Evolutionary conservation across 1,140 invertebrate genomes (phyloP).

Genomic region (Sarcophaga peregrina): DNA sequence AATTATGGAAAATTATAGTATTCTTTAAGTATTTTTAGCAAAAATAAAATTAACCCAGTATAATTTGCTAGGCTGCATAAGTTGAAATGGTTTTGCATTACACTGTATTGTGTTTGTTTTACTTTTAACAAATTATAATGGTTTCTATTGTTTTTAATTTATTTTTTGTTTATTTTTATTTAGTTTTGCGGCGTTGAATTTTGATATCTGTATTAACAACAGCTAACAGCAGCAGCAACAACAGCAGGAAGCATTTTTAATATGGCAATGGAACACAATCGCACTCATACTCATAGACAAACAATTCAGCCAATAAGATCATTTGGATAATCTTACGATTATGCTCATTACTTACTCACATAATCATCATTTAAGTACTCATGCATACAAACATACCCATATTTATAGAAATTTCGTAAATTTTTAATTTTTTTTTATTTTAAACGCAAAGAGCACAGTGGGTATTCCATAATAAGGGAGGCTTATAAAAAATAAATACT

Average conservation of each 20-base stretch:
- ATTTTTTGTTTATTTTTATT: too few species aligned
- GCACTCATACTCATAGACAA: neutral
- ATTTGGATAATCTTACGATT: neutral
- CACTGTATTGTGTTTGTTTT: neutral
- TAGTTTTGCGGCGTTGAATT: constrained; percentile 21
- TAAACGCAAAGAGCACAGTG: neutral
- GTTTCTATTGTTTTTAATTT: constrained; percentile 30
- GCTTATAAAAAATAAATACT: too few species aligned
- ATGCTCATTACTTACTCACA: neutral
- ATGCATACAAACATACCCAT: neutral
- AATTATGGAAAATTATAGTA: too few species aligned
- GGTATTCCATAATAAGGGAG: neutral
- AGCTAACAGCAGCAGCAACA: neutral
- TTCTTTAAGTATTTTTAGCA: too few species aligned
- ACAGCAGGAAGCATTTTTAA: constrained; percentile 35
- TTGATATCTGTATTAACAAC: constrained; percentile 40
- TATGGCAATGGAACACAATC: neutral
- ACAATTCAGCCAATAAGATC: constrained; percentile 7
- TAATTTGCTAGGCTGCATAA: too few species aligned
- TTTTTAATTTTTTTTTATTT: neutral
- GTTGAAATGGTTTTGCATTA: too few species aligned
- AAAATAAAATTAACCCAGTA: too few species aligned
- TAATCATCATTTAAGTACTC: neutral
- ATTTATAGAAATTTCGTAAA: neutral
- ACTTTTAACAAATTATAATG: constrained; percentile 37